These are phyloP conservation scores for Trachymyrmex cornetzi DNA, from an alignment of 1,140 invertebrate species.

Conservation along the genomic window DNA sequence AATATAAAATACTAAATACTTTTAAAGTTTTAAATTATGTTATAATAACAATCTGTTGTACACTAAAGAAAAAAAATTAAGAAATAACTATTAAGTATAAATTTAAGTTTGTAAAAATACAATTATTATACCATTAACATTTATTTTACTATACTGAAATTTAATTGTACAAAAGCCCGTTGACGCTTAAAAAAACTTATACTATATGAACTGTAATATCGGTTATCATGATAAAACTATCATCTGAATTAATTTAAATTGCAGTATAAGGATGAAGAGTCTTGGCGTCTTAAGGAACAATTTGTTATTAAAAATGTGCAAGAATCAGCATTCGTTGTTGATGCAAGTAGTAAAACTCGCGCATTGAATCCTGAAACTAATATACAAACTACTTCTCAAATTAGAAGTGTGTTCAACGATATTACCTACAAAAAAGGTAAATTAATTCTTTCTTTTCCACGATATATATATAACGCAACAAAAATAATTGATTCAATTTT, in stretches of 20 bases:
- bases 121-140: slow-evolving; percentile 1
- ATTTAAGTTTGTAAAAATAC: not conserved
- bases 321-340: slow-evolving; percentile 88
- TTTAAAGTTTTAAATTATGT: not conserved
- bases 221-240: not conserved
- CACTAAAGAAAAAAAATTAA: not conserved
- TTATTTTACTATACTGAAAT: slow-evolving; percentile 10
- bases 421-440: slow-evolving; percentile 92
- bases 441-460: not conserved
- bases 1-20: not conserved
- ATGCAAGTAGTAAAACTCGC: slow-evolving; percentile 90
- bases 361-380: slow-evolving; percentile 89
- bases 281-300: slow-evolving; percentile 93
- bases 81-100: not conserved
- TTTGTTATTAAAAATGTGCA: slow-evolving; percentile 91
- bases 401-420: slow-evolving; percentile 92
- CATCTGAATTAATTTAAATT: slow-evolving; percentile 27
- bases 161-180: not conserved
- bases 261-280: slow-evolving; percentile 85
- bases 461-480: not conserved
- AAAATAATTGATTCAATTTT: not conserved
- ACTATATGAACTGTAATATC: not conserved
- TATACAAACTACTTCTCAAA: slow-evolving; percentile 91
- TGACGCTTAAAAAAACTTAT: not conserved
- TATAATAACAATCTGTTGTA: not conserved